These are phyloP conservation scores for Cynoglossus semilaevis DNA, from an alignment of 2,113 vertebrate species.

Conservation along the genomic window DNA sequence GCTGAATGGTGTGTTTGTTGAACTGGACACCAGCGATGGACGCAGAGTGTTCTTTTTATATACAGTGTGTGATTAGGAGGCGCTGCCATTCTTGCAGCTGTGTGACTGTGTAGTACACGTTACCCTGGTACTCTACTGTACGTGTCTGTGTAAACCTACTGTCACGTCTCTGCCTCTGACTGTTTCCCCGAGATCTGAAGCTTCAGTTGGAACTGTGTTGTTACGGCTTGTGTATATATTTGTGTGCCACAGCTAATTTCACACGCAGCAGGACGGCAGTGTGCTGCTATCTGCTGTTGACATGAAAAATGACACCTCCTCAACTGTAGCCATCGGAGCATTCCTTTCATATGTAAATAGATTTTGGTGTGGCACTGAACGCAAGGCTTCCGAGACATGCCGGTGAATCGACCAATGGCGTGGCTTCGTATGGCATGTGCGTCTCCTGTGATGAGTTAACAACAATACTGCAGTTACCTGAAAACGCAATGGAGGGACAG, in stretches of 20 bases:
- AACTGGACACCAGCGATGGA: constrained; percentile 55
- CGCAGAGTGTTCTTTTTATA: constrained; percentile 9
- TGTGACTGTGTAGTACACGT: constrained; percentile 33
- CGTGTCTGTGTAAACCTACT: too few species aligned
- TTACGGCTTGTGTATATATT: constrained; percentile 25
- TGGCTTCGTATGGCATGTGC: constrained; percentile 24
- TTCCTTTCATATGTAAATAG: constrained; percentile 19
- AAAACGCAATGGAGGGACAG: constrained; percentile 20
- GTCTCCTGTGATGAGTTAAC: constrained; percentile 45
- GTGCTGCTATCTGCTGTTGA: constrained; percentile 56
- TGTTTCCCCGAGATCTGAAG: background rate
- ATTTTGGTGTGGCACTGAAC: constrained; percentile 26
- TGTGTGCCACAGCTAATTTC: constrained; percentile 47
- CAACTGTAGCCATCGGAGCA: constrained; percentile 26
- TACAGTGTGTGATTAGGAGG: constrained; percentile 8
- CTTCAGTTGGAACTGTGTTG: constrained; percentile 11
- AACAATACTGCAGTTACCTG: constrained; percentile 25
- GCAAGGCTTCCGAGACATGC: constrained; percentile 31
- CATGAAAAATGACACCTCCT: constrained; percentile 65
- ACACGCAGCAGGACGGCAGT: constrained; percentile 44
- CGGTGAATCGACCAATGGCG: constrained; percentile 40
- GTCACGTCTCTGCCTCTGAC: background rate
- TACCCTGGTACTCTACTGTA: too few species aligned
- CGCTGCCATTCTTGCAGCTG: constrained; percentile 37
- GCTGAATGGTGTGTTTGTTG: constrained; percentile 46